phyloP scores from a whole-genome alignment of 2,113 vertebrate genomes.

The Calyptommatus sinebrachiatus region DNA sequence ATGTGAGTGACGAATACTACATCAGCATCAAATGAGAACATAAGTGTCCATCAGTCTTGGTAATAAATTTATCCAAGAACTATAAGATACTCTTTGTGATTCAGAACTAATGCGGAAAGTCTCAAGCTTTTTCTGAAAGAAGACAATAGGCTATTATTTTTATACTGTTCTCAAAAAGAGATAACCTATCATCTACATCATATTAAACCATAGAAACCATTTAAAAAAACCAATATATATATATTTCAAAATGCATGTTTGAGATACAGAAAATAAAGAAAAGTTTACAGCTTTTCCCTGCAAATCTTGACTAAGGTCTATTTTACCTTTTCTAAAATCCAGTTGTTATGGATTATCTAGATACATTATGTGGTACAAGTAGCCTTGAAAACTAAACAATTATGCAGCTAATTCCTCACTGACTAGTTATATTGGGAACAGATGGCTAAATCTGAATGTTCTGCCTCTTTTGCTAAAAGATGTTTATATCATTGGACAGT shows the following conservation, averaged over 20 bases:
- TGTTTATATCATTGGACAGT: not conserved
- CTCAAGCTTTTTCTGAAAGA: too few relatives aligned
- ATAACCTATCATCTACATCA: too few relatives aligned
- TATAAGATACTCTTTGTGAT: slow-evolving; percentile 16
- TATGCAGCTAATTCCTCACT: not conserved
- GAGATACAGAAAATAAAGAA: not conserved
- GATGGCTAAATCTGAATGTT: not conserved
- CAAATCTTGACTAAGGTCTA: slow-evolving; percentile 1
- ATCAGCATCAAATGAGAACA: not conserved
- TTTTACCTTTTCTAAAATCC: not conserved
- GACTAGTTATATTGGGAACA: not conserved
- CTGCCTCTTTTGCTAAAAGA: too few relatives aligned
- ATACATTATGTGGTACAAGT: slow-evolving; percentile 5
- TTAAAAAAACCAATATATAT: too few relatives aligned
- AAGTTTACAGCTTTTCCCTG: too few relatives aligned
- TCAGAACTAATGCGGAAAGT: too few relatives aligned
- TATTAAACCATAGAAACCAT: too few relatives aligned
- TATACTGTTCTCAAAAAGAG: too few relatives aligned
- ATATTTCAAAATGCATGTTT: not conserved
- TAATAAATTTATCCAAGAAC: not conserved
- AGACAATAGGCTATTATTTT: too few relatives aligned
- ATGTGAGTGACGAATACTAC: not conserved
- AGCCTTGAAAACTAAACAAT: not conserved
- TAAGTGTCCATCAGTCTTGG: not conserved
- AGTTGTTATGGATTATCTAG: not conserved